Evolutionary conservation across 2,797 vertebrate species (phyloP), one percentile per base, ranked within the genome.

Genomic region (Sebastes steindachneri): DNA sequence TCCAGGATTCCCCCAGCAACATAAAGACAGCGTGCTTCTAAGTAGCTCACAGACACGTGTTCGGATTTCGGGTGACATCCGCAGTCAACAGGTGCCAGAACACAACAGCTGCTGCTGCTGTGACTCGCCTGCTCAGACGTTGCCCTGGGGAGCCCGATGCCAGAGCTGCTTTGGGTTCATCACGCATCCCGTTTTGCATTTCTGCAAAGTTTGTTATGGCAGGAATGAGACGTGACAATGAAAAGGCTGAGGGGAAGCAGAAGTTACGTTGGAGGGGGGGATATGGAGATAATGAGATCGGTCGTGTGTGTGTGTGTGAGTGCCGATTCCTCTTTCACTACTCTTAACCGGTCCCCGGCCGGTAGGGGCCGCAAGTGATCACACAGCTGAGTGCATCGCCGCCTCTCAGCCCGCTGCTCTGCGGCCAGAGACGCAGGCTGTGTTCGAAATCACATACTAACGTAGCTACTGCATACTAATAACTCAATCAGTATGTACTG

Each of bases 21-120:
- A 71, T 19, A 68, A 85, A 65, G 57, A 54, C 78, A 51, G n/a
- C 4, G 9, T 14, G 54, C 45, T 59, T 35, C 35, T 57, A 77
- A 79, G 48, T 68, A 14, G 68, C 82, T 81, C 73, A 73, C 45
- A 68, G 66, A 80, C 77, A 77, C 65, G 14, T 80, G 79, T 84
- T 85, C 25, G 55, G 60, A 75, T 84, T 83, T 69, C 7, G 29
- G 75, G 55, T 79, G 85, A 88, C 88, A 86, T 68, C 15, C 14
- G 8, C 12, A 31, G 73, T 75, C 80, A 85, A 88, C 82, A 88
- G 71, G 82, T 88, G 77, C 80, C 75, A 82, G 77, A 77, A 68
- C 25, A 37, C 75, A 86, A 77, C 92, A 90, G 78, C 82, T 88
- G 89, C 76, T 75, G 66, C 77, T 55, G 72, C 74, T 74, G 76